phyloP scores from a whole-genome alignment of 1,140 invertebrate genomes.

The Atopsyche davidsoni region DNA sequence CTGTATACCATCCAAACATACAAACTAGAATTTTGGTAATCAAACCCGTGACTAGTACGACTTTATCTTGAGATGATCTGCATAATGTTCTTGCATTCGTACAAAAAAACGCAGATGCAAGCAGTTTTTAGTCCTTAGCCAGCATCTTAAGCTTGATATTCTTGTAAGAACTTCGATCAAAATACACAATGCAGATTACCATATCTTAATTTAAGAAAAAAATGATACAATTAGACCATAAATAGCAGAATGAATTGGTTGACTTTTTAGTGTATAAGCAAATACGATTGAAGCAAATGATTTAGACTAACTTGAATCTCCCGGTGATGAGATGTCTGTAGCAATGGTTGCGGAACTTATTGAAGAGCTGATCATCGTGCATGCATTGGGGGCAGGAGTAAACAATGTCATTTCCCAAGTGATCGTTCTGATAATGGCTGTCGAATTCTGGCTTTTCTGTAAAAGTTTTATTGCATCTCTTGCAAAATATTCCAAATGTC shows the following conservation, averaged over 20 bases:
- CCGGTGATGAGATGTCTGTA: slow-evolving; percentile 11
- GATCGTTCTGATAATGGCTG: not conserved
- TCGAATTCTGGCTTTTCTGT: slow-evolving; percentile 5
- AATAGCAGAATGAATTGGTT: not conserved
- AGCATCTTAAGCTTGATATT: not conserved
- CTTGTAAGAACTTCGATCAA: not conserved
- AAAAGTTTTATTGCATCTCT: not conserved
- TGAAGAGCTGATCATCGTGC: slow-evolving; percentile 3
- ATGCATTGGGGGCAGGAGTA: slow-evolving; percentile 13
- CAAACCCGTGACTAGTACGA: too few relatives aligned
- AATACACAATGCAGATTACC: not conserved
- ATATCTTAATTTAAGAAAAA: not conserved
- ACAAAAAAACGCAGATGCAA: too few relatives aligned
- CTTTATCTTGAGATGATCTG: too few relatives aligned
- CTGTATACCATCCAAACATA: too few relatives aligned
- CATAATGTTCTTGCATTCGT: too few relatives aligned
- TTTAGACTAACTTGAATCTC: slow-evolving; percentile 9
- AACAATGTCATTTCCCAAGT: not conserved
- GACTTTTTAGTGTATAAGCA: not conserved
- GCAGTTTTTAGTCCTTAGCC: too few relatives aligned
- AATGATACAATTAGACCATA: not conserved
- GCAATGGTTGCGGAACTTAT: slow-evolving; percentile 11
- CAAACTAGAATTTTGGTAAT: too few relatives aligned
- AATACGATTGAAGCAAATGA: too few relatives aligned
- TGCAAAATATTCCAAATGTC: slow-evolving; percentile 10